Base-by-base conservation (phyloP, 30 jellyfish, hydroid and myxozoan genomes). In the Catostylus mosaicus region DNA sequence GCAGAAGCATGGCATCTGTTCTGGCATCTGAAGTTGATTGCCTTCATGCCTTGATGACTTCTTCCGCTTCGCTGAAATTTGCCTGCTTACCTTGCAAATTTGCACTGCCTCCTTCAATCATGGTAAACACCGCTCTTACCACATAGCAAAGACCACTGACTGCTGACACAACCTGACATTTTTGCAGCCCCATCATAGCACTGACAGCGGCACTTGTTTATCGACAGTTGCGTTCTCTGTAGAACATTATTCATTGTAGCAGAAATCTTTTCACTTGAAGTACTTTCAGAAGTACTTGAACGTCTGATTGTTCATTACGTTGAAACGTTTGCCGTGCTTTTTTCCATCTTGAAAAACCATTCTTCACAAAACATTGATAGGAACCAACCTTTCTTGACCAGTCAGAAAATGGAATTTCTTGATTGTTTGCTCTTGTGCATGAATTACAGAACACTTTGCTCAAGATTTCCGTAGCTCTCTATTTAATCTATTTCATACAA, bases 31-130 rank as follows among this genome's bases (percentile, higher is more conserved):
- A 60, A 20, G 61, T 33, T 16, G 71, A 60, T 78, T 78, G 56
- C 3, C 89, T 37, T 5, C 60, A 11, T 5, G 46, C 30, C 71
- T 24, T 14, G 32, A 76, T 76, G 30, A 23, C 63, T 76, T 76
- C 33, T 57, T 76, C 88, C 16, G 75, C 88, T 76, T 57, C 52
- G 88, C 88, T 14, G 78, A 52, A 76, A 45, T 65, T 64, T 20
- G 63, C 19, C 84, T 80, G 91, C 20, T 31, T 80, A 6, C 84
- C 91, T 67, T 80, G 91, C 12, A 80, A 33, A 48, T 76, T 80
- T 66, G 76, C 75, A 66, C 76, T 80, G 83, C 83, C 91, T 80
- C 76, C 91, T 80, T 80, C 83, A 50, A 80, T 35, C 3, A 67
- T 50, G 91, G 91, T 47, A 80, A 80, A 80, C 83, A 66, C 91